Base-by-base conservation (phyloP, 2,888 invertebrate species). In the Mongoloraphidia duomilia region DNA sequence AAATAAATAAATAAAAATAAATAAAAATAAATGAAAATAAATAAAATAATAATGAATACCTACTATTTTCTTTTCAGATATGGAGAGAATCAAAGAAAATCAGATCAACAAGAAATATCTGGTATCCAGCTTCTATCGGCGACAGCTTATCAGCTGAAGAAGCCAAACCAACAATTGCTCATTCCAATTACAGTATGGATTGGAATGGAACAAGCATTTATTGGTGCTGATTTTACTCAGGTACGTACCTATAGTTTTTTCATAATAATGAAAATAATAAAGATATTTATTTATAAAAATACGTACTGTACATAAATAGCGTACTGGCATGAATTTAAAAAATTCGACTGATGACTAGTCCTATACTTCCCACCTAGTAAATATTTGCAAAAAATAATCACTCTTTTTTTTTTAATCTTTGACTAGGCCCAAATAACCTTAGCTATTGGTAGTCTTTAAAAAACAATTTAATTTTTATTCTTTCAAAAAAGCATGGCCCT, bases 191-290 rank as follows among this genome's bases (percentile, higher is more conserved):
- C 96, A 0, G 73, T 97, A 46, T 97, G 92, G 82, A 93, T 94
- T 59, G 96, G 96, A 50, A 86, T 97, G 80, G 95, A 96, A 64
- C 96, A 96, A 65, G 96, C 94, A 0, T 96, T 94, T 69, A 88
- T 94, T 57, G 88, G 90, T 13, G 94, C 93, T 53, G 89, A 90
- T 60, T 90, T 85, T 64, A 90, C 89, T 8, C 84, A 84, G 74
- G 84, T 84, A 65, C 66, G 65, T 57, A 66, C 67, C 3, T 66
- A 26, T 6, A 38, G 26, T 46, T 14, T 11, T 9, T 38, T 12
- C 12, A 46, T 38, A 37, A 38, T 9, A 38, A 38, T 38, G 1
- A 12, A 38, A 12, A 6, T 12, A 26, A 26, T 26, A 26, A 3
- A 26, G 26, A 26, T 26, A 26, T 3, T 6, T 26, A 26, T 26